These are phyloP conservation scores for Triplophysa siluroides DNA, from an alignment of 2,113 vertebrate species.

Conservation along the genomic window DNA sequence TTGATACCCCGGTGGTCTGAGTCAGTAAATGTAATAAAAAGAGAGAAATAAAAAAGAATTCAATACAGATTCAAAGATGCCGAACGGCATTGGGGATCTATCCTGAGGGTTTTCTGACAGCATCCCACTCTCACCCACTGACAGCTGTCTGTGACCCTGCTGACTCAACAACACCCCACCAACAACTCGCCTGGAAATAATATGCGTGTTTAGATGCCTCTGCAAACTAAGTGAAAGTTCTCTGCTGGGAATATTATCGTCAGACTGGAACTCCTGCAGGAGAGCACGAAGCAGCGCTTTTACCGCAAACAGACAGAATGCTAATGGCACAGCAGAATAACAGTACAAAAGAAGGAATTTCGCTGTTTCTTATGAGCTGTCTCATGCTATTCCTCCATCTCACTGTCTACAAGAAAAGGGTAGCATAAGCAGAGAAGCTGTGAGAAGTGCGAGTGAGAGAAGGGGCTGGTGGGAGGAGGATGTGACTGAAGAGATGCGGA, in stretches of 20 bases:
- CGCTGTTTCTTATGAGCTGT: neutral
- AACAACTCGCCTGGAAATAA: constrained; percentile 8
- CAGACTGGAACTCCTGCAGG: constrained; percentile 1
- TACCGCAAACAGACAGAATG: neutral
- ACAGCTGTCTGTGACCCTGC: constrained; percentile 18
- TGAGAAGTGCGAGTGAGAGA: constrained; percentile 4
- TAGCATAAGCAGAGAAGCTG: constrained; percentile 32
- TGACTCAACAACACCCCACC: constrained; percentile 18
- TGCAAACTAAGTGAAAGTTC: neutral
- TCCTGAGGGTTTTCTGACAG: constrained; percentile 1
- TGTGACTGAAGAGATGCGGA: neutral
- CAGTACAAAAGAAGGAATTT: neutral
- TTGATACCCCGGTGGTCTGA: too few species aligned
- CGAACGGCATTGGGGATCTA: neutral
- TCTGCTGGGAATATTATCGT: neutral
- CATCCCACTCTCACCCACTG: neutral
- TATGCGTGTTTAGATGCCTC: neutral
- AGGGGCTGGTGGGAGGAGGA: neutral
- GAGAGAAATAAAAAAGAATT: too few species aligned
- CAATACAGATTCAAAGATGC: neutral
- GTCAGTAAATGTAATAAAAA: too few species aligned
- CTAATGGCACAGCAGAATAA: neutral
- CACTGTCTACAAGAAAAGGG: constrained; percentile 1
- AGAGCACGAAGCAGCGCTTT: neutral
- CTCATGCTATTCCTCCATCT: neutral